phyloP scores from a whole-genome alignment of 2,888 invertebrate species.

The Phaonia tiefii region DNA sequence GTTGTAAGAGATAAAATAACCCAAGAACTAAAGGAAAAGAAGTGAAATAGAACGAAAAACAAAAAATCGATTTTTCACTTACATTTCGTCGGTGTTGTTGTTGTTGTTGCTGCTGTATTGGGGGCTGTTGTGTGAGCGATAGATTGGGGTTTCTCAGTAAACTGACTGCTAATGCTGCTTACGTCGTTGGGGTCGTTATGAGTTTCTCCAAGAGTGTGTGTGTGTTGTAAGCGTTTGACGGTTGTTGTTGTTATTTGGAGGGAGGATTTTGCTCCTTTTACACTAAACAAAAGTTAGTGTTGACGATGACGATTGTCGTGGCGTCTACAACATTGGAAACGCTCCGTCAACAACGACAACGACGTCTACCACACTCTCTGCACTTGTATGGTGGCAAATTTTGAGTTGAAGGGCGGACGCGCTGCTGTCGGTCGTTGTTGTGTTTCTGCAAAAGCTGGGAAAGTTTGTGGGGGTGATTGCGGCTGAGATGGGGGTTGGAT shows the following conservation, averaged over 20 bases:
- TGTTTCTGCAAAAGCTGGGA: too few relatives aligned
- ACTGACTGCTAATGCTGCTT: constrained; percentile 66
- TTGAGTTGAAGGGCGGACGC: too few relatives aligned
- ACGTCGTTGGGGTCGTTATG: constrained; percentile 55
- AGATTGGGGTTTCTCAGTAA: constrained; percentile 57
- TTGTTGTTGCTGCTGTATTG: constrained; percentile 25
- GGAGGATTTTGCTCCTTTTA: constrained; percentile 41
- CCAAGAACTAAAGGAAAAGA: constrained; percentile 13
- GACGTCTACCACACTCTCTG: too few relatives aligned
- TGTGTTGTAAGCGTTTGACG: constrained; percentile 21
- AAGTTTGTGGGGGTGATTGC: constrained; percentile 70
- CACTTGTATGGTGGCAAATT: too few relatives aligned
- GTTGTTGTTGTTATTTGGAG: constrained; percentile 7
- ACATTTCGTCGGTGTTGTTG: constrained; percentile 54
- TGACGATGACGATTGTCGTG: constrained; percentile 34
- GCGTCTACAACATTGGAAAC: constrained; percentile 54
- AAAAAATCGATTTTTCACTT: constrained; percentile 67
- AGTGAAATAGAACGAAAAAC: constrained; percentile 16
- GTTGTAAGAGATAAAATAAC: constrained; percentile 13
- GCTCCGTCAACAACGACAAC: constrained; percentile 67
- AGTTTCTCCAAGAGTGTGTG: constrained; percentile 27
- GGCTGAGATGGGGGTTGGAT: background rate
- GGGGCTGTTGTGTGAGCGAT: constrained; percentile 57
- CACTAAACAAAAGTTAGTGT: constrained; percentile 43
- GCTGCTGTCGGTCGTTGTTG: too few relatives aligned